These are phyloP conservation scores for Hirundo rustica DNA, from an alignment of 2,797 vertebrate species.

Conservation along the genomic window DNA sequence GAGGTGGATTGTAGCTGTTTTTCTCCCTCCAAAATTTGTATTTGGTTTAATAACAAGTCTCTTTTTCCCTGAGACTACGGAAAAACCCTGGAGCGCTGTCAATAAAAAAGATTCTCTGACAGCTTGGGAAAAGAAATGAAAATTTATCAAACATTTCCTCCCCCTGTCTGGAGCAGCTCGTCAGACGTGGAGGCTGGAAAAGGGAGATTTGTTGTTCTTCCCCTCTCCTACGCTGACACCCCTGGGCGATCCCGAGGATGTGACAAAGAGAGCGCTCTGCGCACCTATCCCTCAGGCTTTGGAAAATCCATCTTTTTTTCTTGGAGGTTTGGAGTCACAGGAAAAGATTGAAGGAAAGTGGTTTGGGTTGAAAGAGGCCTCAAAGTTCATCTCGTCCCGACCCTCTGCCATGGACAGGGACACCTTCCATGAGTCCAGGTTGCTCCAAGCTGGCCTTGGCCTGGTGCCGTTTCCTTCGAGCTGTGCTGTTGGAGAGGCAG, in stretches of 20 bases:
- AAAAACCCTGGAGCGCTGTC: slow-evolving; percentile 65
- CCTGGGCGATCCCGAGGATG: slow-evolving; percentile 61
- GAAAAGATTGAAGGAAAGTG: neutral
- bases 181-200: slow-evolving; percentile 49
- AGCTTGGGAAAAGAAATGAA: slow-evolving; percentile 66
- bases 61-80: neutral
- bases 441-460: neutral
- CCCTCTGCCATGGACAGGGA: neutral
- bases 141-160: slow-evolving; percentile 62
- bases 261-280: neutral
- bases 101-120: slow-evolving; percentile 82
- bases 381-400: neutral
- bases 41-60: slow-evolving; percentile 45
- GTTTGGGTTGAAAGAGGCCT: neutral
- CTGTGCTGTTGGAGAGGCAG: neutral
- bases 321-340: neutral
- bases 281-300: neutral
- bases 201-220: neutral
- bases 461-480: neutral
- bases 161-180: slow-evolving; percentile 63
- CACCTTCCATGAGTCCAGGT: neutral
- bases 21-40: neutral
- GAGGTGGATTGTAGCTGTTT: neutral
- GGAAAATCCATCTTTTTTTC: slow-evolving; percentile 21
- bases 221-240: neutral